Percentiles rank a stretch among this genome's conserved stretches.
phyloP scores from a whole-genome alignment of 2,113 vertebrate species.

The Clarias magur region DNA sequence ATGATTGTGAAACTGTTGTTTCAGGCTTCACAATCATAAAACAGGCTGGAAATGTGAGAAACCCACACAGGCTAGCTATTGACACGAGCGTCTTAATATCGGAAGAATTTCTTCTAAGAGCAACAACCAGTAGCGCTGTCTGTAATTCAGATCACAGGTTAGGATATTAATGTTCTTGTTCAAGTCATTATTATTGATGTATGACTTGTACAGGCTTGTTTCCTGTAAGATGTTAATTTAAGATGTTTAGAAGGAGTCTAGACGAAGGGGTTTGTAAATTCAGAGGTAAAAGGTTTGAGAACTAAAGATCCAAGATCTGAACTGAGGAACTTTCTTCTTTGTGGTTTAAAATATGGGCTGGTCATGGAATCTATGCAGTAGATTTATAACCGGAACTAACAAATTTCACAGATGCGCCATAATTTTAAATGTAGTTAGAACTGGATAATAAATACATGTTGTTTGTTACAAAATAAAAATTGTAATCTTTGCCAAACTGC shows the following conservation, averaged over 20 bases:
- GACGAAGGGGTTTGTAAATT: neutral
- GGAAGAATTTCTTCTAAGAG: neutral
- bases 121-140: neutral
- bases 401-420: neutral
- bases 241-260: neutral
- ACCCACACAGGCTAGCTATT: neutral
- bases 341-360: neutral
- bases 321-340: neutral
- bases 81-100: neutral
- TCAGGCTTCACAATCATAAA: neutral
- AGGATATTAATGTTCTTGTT: neutral
- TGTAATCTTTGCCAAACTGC: neutral
- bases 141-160: neutral
- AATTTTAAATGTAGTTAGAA: neutral
- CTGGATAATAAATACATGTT: neutral
- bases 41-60: neutral
- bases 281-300: neutral
- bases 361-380: too few relatives aligned
- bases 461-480: neutral
- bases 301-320: neutral
- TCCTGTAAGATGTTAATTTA: neutral
- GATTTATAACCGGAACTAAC: neutral
- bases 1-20: neutral
- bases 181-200: neutral
- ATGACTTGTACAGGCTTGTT: neutral